Base-by-base conservation (phyloP, 2,797 vertebrate species). In the Spondyliosoma cantharus region DNA sequence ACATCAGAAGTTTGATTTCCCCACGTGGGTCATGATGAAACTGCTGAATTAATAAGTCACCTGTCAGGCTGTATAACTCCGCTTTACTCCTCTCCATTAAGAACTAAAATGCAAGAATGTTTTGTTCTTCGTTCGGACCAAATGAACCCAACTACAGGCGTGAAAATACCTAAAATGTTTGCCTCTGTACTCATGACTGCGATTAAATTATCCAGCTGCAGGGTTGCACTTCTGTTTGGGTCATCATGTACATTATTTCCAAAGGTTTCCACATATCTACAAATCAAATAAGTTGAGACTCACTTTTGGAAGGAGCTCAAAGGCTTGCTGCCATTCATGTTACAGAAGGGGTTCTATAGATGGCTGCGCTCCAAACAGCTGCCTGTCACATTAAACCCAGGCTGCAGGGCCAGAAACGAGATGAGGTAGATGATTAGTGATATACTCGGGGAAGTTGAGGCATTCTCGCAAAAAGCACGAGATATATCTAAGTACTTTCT, bases 341-440 rank as follows among this genome's bases (percentile, higher is more conserved):
- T 82, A 61, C 87, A 82, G 64, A 79, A 78, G 71, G 80, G 48
- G 72, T 63, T 62, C 37, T 63, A 75, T 29, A 78, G 29, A 84
- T 93, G 87, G 91, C 86, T 57, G 58, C 61, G 25, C 69, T 91
- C 90, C 91, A 93, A 90, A 89, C 79, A 90, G 78, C 87, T 92
- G 90, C 80, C 78, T 89, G 70, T 74, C 79, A 86, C 45, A 69
- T 83, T 65, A 82, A 88, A 80, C 57, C 64, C 45, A 69, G 64
- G 85, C 92, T 78, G 76, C 86, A 86, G 90, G 85, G 87, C 79
- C 65, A 75, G 53, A 81, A 78, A 59, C 81, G 59, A 73, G 59
- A 86, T 9, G n/a, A 74, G 64, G 52, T 29, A 71, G 73, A 64
- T 71, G 17, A 84, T 45, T 43, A 68, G 43, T 45, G 42, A 78